Percentiles rank a stretch among this genome's conserved stretches.
These are phyloP conservation scores for Ascidia mentula DNA, from an alignment of 23 tunicate genomes.

Conservation along the genomic window DNA sequence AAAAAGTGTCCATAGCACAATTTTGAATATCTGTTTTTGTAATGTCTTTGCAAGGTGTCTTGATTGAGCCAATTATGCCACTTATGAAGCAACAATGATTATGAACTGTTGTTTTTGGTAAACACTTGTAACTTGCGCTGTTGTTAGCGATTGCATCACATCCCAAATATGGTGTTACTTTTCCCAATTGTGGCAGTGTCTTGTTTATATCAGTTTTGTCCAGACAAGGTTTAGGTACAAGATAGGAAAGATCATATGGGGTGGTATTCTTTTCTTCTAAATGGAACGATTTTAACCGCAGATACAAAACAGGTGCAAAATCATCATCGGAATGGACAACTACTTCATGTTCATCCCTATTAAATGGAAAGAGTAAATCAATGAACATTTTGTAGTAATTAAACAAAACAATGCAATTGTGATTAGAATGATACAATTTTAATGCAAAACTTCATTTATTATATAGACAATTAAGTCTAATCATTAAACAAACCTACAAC, in stretches of 20 bases:
- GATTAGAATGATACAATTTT: neutral
- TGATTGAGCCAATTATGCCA: neutral
- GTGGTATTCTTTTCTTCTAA: slow-evolving; percentile 43
- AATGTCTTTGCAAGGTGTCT: neutral
- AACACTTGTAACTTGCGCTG: too few relatives aligned
- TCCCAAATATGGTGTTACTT: too few relatives aligned
- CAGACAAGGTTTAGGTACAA: slow-evolving; percentile 9
- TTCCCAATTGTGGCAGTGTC: too few relatives aligned
- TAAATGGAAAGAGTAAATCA: neutral
- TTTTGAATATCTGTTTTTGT: neutral
- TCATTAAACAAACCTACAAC: slow-evolving; percentile 28
- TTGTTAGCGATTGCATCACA: neutral
- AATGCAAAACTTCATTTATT: neutral
- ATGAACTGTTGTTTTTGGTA: neutral
- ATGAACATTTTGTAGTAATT: neutral
- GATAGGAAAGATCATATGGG: neutral
- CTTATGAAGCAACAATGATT: neutral
- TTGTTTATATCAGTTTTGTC: too few relatives aligned
- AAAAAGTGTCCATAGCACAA: neutral
- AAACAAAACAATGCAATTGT: neutral
- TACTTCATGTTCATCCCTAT: slow-evolving; percentile 67
- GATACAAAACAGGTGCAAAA: slow-evolving; percentile 66
- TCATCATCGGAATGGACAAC: slow-evolving; percentile 87
- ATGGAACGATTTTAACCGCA: slow-evolving; percentile 48
- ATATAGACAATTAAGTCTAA: neutral